Evolutionary conservation across 2,797 vertebrate species (phyloP), one percentile per base, ranked within the genome.

Genomic region (Esox lucius): DNA sequence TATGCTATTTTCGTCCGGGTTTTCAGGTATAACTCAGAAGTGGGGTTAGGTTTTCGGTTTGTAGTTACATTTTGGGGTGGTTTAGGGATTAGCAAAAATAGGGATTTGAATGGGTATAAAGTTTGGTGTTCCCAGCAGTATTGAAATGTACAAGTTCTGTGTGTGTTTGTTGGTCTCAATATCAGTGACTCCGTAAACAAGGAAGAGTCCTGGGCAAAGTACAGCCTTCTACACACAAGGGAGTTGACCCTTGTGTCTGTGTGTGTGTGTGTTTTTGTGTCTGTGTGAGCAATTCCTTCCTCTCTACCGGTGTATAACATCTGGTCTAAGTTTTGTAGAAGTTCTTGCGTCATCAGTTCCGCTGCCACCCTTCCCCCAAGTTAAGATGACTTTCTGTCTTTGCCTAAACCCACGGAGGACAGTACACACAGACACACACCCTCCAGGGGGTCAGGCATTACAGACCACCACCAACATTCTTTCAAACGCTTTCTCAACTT

Each of bases 301-400:
- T n/a, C 28, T 24, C 59, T 71, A 5, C 65, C 17, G 24, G 26
- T 49, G 31, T 5, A 6, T 39, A 68, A 88, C 89, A 91, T 92
- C 90, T 93, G 92, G 75, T 88, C 88, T 83, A 56, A 15, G 67
- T 69, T 76, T 75, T 82, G 72, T 26, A 65, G 80, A 65, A 67
- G 78, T 69, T 66, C 35, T 87, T 87, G 72, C 75, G 71, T 90
- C 78, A 88, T 76, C 69, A 74, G 16, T 62, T 78, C 77, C 70
- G 74, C 28, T 75, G 76, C 73, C 11, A 24, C 68, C 75, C 56
- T n/a, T 31, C 7, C 53, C 65, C 35, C 22, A 9, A 46, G 17
- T n/a, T 53, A 19, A n/a, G 8, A 9, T 42, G 64, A 51, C 75
- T 61, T 49, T 74, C 68, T 56, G 13, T 64, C 70, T 22, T 78